Conservation (phyloP, 2,797 vertebrate species). For the Sebastes minor region DNA sequence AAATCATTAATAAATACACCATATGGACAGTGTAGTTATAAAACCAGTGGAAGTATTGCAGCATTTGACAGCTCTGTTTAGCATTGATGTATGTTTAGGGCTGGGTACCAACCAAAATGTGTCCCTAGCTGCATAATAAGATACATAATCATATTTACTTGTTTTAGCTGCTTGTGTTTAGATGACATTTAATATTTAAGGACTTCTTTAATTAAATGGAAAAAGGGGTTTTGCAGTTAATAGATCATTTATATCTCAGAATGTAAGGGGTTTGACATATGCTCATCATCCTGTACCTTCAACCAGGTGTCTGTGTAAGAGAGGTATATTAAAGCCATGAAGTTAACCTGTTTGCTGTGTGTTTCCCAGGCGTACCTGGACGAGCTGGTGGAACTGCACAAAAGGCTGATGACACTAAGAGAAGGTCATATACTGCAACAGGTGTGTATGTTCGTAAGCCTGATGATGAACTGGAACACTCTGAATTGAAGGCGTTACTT, state of each 20-base stretch:
- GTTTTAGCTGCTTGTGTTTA: not conserved
- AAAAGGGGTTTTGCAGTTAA: not conserved
- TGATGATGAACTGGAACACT: not conserved
- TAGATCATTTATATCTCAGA: not conserved
- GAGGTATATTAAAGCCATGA: not conserved
- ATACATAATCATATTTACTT: not conserved
- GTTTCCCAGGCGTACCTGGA: slow-evolving; percentile 91
- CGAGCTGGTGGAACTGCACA: slow-evolving; percentile 97
- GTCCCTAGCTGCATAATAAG: not conserved
- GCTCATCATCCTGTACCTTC: not conserved
- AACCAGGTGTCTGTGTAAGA: not conserved
- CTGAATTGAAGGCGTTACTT: not conserved
- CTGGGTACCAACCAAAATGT: too few species aligned
- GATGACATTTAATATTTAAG: not conserved
- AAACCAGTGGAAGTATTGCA: not conserved
- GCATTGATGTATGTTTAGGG: not conserved
- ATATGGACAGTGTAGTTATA: not conserved
- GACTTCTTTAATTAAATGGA: not conserved
- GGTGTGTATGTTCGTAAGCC: not conserved
- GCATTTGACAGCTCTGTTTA: not conserved
- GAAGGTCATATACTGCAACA: slow-evolving; percentile 75
- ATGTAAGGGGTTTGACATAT: not conserved
- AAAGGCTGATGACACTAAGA: slow-evolving; percentile 91
- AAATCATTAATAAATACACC: not conserved
- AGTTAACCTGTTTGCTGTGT: not conserved